Evolutionary conservation across 1,140 invertebrate species (phyloP).

Genomic region (Philotrypesis tridentata): DNA sequence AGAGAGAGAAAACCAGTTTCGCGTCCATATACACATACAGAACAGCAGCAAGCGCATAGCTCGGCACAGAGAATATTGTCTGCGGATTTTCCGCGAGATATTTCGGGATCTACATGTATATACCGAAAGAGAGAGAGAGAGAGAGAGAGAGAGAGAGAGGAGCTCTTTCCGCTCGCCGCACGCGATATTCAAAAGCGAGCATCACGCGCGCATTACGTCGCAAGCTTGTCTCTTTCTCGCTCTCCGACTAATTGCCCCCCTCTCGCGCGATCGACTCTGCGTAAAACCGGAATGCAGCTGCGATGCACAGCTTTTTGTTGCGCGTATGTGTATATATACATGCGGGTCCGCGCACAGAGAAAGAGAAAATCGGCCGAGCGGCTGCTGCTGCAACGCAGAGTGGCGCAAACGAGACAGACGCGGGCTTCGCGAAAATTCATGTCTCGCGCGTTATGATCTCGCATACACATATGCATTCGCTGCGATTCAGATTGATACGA

Average conservation of each 20-base stretch:
- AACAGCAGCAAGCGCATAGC: too few species aligned
- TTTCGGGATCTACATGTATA: background rate
- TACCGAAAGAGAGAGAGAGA: too few species aligned
- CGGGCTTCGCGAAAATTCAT: background rate
- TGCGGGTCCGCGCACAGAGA: too few species aligned
- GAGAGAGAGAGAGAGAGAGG: too few species aligned
- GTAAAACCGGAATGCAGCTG: constrained; percentile 51
- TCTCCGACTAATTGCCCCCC: constrained; percentile 58
- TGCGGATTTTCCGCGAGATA: background rate
- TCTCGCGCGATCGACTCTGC: background rate
- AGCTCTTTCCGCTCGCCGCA: too few species aligned
- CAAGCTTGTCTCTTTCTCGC: constrained; percentile 55
- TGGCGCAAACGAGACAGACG: too few species aligned
- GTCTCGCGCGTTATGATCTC: background rate
- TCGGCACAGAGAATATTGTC: background rate
- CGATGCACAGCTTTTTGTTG: constrained; percentile 11
- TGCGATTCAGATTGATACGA: background rate
- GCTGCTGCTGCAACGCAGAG: too few species aligned
- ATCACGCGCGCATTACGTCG: constrained; percentile 54
- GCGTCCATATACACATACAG: background rate
- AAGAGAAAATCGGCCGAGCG: too few species aligned
- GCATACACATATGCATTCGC: background rate
- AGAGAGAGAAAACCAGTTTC: constrained; percentile 38
- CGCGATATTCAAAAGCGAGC: background rate
- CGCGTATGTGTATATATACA: background rate